Evolutionary conservation across 1,140 invertebrate genomes (phyloP), one percentile per base, ranked within the genome.

Genomic region (Procambarus virginalis): DNA sequence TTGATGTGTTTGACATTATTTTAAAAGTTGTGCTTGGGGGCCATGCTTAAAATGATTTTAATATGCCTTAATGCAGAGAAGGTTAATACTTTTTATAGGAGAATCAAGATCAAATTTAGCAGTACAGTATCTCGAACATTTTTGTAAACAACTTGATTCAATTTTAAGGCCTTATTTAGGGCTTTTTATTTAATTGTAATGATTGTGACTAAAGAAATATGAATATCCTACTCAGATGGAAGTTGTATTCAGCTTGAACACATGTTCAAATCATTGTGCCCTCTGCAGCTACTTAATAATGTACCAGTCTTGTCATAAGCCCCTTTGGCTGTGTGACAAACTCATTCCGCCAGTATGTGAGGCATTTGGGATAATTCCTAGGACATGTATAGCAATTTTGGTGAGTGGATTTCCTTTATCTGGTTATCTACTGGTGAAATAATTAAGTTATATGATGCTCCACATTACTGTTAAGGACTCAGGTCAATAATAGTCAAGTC

Each of bases 391-490:
- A 34, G 68, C 68, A 34, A 45, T 73, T 73, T 22, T 73, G n/a
- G n/a, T 73, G 68, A 73, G 34, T 73, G n/a, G n/a, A 73, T 17
- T 73, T 3, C 68, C 22, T 73, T n/a, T 34, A 2, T 73, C 68
- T 73, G n/a, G 5, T 8, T 73, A 34, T 73, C 68, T 6, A n/a
- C 5, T 34, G 8, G 22, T 68, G 68, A 73, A 73, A 73, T 34
- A 73, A 34, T 34, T 17, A 20, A 5, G 9, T 68, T 9, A 9
- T 9, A 73, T 73, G 22, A 73, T 73, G 68, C 22, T 73, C n/a
- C 68, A 73, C 68, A 73, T 73, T 73, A 73, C 22, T 73, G n/a
- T 34, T 73, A 73, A 73, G 68, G 68, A 73, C 22, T 73, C 22
- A 73, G 68, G n/a, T 73, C 68, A 34, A 73, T 22, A 34, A 20